These are phyloP conservation scores for Scaptomyza caliginosa DNA, from an alignment of 2,888 invertebrate species.

Conservation along the genomic window DNA sequence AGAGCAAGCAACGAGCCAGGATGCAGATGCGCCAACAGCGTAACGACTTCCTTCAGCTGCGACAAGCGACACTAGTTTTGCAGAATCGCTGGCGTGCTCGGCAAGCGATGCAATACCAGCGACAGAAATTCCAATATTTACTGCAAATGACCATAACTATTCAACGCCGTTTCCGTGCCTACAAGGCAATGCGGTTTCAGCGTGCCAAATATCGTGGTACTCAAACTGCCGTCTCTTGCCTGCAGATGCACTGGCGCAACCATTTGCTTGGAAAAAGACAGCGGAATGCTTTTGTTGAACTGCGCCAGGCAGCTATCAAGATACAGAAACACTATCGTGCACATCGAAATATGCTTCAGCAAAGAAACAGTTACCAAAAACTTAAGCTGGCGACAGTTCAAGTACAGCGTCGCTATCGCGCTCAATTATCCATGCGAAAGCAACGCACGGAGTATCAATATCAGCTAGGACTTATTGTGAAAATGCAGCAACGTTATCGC, in stretches of 20 bases:
- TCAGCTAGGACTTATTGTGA: slow-evolving; percentile 65
- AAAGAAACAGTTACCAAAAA: slow-evolving; percentile 55
- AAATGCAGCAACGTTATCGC: slow-evolving; percentile 79
- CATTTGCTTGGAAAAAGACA: slow-evolving; percentile 54
- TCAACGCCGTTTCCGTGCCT: slow-evolving; percentile 72
- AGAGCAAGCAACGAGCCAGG: slow-evolving; percentile 74
- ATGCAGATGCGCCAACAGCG: slow-evolving; percentile 70
- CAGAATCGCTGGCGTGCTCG: slow-evolving; percentile 82
- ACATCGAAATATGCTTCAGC: slow-evolving; percentile 65
- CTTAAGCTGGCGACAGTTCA: slow-evolving; percentile 76
- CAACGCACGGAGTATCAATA: slow-evolving; percentile 44
- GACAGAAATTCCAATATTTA: slow-evolving; percentile 61
- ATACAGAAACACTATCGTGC: slow-evolving; percentile 60
- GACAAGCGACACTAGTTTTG: slow-evolving; percentile 62
- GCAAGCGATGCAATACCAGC: slow-evolving; percentile 55
- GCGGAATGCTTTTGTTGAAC: slow-evolving; percentile 25
- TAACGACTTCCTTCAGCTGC: slow-evolving; percentile 53
- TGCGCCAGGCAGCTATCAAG: slow-evolving; percentile 30
- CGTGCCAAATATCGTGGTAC: slow-evolving; percentile 77
- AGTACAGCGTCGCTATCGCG: slow-evolving; percentile 65
- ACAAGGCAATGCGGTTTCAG: slow-evolving; percentile 75
- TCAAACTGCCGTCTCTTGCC: slow-evolving; percentile 66
- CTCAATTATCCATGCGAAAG: slow-evolving; percentile 52
- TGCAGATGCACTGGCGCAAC: slow-evolving; percentile 83
- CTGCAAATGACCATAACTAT: slow-evolving; percentile 78